Evolutionary conservation across 2,113 vertebrate genomes (phyloP), one percentile per base, ranked within the genome.

Genomic region (Rhinichthys klamathensis): DNA sequence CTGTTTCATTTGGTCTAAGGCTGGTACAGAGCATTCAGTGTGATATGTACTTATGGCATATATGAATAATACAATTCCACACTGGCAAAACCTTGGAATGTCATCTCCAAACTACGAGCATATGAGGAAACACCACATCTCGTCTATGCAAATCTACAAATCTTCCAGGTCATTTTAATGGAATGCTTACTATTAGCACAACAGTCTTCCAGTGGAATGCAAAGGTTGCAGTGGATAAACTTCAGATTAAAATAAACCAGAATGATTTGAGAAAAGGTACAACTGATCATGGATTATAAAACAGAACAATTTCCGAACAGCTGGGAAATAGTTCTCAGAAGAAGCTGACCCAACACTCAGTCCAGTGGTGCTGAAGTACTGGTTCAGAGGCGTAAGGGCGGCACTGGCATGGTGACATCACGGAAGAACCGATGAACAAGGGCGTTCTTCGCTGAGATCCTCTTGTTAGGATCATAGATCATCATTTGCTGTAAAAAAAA

Each of bases 381-480:
- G 38, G 10, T 5, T 96, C 92, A 96, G 72, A 97, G 94, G 88
- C 96, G 95, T 83, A 98, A 94, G n/a, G 97, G 95, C 75, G 97
- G 97, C 70, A 95, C 77, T 0, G 96, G 95, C 91, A 96, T 96
- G 91, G 96, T 96, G 89, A 99, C 97, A 21, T 98, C 97, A 11
- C 95, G 96, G 93, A 99, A 99, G 93, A 97, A 98, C 41, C 96
- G 93, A 87, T 99, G 97, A 12, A 95, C 92, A 18, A 98, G 95
- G 15, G 97, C 97, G 6, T 96, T 96, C 93, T 99, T 99, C 79
- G 97, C 97, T 0, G 97, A 99, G 91, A 98, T 93, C 87, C 97
- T 94, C 93, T 97, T 97, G 95, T 97, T 97, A 90, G 97, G 97
- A 91, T 99, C 97, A 1, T 98, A 99, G 83, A 94, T 96, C 84